These are phyloP conservation scores for Coremacera marginata DNA, from an alignment of 2,888 invertebrate species.

Conservation along the genomic window DNA sequence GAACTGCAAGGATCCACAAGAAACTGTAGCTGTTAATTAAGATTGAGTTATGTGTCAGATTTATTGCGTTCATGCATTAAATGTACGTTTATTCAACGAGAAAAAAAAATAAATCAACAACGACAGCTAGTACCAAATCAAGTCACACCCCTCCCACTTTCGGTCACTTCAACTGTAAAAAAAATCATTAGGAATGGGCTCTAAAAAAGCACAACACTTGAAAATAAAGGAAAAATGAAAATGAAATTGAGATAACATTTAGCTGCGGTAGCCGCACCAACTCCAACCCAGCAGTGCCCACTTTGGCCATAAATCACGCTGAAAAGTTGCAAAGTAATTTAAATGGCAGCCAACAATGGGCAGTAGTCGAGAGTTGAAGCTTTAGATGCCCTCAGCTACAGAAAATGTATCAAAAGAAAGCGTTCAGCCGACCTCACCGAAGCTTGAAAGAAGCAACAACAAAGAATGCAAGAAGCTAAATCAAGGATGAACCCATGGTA, in stretches of 20 bases:
- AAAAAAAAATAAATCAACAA: not conserved
- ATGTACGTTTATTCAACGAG: not conserved
- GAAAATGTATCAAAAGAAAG: not conserved
- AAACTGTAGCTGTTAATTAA: not conserved
- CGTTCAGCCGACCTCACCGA: too few relatives aligned
- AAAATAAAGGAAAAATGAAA: not conserved
- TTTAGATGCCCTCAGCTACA: not conserved
- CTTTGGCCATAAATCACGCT: constrained; percentile 29
- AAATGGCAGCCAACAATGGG: constrained; percentile 20
- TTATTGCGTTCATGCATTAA: constrained; percentile 3
- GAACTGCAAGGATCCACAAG: not conserved
- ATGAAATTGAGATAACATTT: constrained; percentile 10
- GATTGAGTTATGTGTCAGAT: not conserved
- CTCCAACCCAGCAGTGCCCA: not conserved
- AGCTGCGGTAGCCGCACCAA: not conserved
- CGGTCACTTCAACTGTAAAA: not conserved
- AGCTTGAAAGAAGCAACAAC: constrained; percentile 5
- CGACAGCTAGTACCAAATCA: not conserved
- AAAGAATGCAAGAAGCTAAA: constrained; percentile 2
- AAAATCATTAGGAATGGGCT: not conserved
- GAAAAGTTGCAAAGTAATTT: constrained; percentile 27
- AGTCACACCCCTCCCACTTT: not conserved
- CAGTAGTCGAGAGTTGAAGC: not conserved
- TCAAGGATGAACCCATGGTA: constrained; percentile 15
- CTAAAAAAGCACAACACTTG: not conserved